phyloP scores from a whole-genome alignment of 2,113 vertebrate species.

The Urocitellus parryii region DNA sequence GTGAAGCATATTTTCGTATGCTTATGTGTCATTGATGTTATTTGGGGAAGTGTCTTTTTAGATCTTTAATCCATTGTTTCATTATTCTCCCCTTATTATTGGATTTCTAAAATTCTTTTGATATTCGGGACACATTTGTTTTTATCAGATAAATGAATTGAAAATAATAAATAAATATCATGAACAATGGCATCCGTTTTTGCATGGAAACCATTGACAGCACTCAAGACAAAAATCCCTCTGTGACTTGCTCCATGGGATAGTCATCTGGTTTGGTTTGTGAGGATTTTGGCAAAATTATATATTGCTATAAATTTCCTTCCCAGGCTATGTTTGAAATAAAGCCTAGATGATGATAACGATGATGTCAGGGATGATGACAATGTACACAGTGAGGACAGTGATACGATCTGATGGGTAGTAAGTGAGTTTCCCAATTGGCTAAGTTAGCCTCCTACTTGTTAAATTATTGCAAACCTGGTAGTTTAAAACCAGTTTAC shows the following conservation, averaged over 20 bases:
- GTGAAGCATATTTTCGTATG: neutral
- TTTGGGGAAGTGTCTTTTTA: neutral
- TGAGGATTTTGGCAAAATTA: constrained; percentile 32
- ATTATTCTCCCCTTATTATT: neutral
- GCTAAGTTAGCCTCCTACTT: neutral
- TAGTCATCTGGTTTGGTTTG: constrained; percentile 46
- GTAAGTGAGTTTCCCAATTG: neutral
- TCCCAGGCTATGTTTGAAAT: neutral
- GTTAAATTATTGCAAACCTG: neutral
- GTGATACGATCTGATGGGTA: neutral
- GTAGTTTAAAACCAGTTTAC: constrained; percentile 1
- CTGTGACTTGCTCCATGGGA: neutral
- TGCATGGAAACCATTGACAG: neutral
- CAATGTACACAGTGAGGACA: neutral
- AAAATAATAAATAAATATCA: neutral
- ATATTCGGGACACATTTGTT: neutral
- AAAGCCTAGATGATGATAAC: neutral
- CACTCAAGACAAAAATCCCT: neutral
- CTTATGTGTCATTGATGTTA: neutral
- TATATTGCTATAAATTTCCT: neutral
- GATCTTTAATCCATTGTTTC: neutral
- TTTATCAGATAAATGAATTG: neutral
- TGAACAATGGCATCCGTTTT: constrained; percentile 19
- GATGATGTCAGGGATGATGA: neutral
- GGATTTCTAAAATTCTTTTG: neutral